Evolutionary conservation across 2,888 invertebrate species (phyloP), one percentile per base, ranked within the genome.

Genomic region (Drosophila macrospina): DNA sequence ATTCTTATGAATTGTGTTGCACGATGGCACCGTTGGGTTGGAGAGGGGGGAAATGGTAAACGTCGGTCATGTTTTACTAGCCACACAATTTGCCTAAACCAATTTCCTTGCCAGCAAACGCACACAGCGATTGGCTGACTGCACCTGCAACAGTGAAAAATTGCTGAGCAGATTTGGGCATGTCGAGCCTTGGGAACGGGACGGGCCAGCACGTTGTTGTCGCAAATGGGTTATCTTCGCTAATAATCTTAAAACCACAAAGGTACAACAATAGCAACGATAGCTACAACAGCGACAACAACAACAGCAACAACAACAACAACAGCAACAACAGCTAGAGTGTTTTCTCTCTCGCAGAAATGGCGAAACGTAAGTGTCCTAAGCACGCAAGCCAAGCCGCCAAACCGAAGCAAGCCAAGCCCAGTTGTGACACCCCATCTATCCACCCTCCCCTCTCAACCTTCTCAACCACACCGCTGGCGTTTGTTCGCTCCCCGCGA

Each of bases 41-140:
- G 4, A 4, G 13, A 10, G 28, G 13, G 5, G 26, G 10, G 10
- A 2, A 24, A 36, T 16, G 65, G 81, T 70, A 69, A 86, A 76
- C 88, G 83, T 79, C 73, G 73, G 78, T 74, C 87, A 81, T 88
- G 89, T 89, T 88, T 75, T 74, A 80, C 76, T 80, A 74, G 82
- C 78, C 86, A 80, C 91, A 89, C 90, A 90, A 91, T 90, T 91
- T 90, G 91, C 86, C 89, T 89, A 89, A 91, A 85, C 90, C 91
- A 90, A 90, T 91, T 91, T 91, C 90, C 90, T 87, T 83, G 3
- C 73, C 86, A 69, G 69, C 30, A 56, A 50, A n/a, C 50, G 69
- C 71, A 69, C 24, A 52, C 61, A 54, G 67, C 48, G 52, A 37
- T 30, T 54, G 30, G 20, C 56, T 41, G 54, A 63, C 64, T 79